A percentile compares a stretch with the other conserved stretches of the same genome.
Conservation (phyloP, 2,888 invertebrate genomes). For the Ophioninae sp. region DNA sequence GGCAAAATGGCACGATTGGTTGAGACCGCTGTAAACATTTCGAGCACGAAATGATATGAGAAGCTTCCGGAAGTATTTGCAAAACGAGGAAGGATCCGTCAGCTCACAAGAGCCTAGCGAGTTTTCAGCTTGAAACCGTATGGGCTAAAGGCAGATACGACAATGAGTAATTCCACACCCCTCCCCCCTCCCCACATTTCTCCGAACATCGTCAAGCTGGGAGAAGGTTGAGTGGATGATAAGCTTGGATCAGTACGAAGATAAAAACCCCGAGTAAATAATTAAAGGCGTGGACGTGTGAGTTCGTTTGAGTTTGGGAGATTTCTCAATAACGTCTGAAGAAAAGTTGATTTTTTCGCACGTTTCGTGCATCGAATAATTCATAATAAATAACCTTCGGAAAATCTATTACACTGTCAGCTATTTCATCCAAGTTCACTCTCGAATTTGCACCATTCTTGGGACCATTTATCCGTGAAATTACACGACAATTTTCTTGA, state of each 20-base stretch:
- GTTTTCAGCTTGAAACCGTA: background rate
- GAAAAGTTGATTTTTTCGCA: too few species aligned
- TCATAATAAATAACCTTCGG: background rate
- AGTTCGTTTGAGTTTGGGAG: background rate
- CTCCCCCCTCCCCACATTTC: background rate
- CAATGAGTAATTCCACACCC: slow-evolving; percentile 5
- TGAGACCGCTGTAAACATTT: background rate
- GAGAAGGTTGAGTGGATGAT: background rate
- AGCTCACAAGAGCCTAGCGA: background rate
- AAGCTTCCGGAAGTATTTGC: slow-evolving; percentile 21
- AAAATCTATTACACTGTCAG: background rate
- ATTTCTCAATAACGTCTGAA: background rate
- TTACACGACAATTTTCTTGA: too few species aligned
- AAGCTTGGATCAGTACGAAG: slow-evolving; percentile 4
- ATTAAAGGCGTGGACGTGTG: background rate
- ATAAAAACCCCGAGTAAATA: slow-evolving; percentile 13
- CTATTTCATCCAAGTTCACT: too few species aligned
- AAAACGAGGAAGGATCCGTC: slow-evolving; percentile 10
- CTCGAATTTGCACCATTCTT: background rate
- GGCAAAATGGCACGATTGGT: slow-evolving; percentile 1
- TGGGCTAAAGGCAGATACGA: background rate
- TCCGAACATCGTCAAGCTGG: too few species aligned
- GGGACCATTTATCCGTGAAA: background rate
- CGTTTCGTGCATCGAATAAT: too few species aligned
- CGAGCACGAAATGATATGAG: background rate